phyloP scores from a whole-genome alignment of 2,113 vertebrate genomes.

The Rissa tridactyla region DNA sequence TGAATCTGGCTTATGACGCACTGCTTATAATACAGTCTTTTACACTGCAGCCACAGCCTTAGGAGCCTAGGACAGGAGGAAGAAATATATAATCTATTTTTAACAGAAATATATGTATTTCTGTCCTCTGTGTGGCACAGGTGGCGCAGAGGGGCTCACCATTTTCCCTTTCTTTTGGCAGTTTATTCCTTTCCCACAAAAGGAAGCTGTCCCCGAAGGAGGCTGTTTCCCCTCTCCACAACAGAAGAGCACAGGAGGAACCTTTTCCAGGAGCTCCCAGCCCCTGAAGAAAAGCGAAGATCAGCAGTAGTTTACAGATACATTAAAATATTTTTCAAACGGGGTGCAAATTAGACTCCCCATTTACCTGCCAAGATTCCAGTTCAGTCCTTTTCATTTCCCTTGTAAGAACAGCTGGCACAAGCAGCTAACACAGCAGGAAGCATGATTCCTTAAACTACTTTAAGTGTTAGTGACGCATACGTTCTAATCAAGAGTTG shows the following conservation, averaged over 20 bases:
- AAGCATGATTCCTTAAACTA: neutral
- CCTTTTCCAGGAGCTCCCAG: neutral
- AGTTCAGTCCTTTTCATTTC: neutral
- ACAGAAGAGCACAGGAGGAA: neutral
- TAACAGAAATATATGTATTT: rapidly evolving
- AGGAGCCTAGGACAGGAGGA: no score
- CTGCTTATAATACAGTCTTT: neutral
- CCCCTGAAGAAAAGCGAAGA: neutral
- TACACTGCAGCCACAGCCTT: neutral
- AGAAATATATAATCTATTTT: neutral
- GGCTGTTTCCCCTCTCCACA: neutral
- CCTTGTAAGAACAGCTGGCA: neutral
- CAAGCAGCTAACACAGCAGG: slow-evolving; percentile 31
- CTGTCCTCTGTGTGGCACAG: neutral
- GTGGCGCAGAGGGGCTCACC: neutral
- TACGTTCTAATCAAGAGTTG: slow-evolving; percentile 18
- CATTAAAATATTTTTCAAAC: neutral
- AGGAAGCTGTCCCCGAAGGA: neutral
- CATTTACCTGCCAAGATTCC: slow-evolving; percentile 22
- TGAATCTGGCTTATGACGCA: no score
- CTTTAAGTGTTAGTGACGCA: slow-evolving; percentile 27
- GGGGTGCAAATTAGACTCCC: neutral
- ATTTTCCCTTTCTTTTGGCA: rapidly evolving
- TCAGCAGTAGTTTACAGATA: neutral
- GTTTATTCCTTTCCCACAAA: neutral